Conservation (phyloP, 2,797 vertebrate species). For the Spheniscus humboldti region DNA sequence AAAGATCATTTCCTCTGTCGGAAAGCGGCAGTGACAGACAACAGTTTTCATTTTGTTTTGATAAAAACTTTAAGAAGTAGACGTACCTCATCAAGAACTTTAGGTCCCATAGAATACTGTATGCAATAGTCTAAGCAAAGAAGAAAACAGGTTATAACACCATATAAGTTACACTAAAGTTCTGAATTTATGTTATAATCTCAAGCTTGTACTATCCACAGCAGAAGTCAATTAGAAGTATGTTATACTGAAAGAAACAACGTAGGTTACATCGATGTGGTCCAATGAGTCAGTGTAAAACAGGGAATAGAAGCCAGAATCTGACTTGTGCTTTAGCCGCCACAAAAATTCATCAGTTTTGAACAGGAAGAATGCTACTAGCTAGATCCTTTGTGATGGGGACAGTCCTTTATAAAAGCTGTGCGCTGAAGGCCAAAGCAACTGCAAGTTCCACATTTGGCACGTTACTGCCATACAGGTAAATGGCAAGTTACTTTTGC, state of each 20-base stretch:
- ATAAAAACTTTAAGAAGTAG: neutral
- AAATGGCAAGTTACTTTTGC: neutral
- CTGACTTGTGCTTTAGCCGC: neutral
- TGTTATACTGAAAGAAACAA: neutral
- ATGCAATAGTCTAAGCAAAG: slow-evolving; percentile 88
- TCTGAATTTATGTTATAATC: neutral
- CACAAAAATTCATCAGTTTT: neutral
- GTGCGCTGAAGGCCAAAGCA: neutral
- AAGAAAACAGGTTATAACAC: slow-evolving; percentile 2
- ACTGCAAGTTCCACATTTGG: neutral
- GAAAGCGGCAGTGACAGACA: neutral
- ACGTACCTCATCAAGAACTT: slow-evolving; percentile 98
- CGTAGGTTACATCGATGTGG: neutral
- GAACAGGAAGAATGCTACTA: neutral
- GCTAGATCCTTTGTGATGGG: neutral
- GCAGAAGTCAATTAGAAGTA: neutral
- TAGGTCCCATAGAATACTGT: slow-evolving; percentile 98
- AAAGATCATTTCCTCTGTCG: neutral
- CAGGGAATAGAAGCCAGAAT: neutral
- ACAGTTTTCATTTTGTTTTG: neutral
- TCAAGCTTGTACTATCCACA: neutral
- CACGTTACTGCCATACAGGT: neutral
- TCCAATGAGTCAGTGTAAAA: neutral
- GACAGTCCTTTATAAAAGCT: neutral
- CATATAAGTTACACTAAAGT: neutral